Conservation (phyloP, 1,140 invertebrate genomes). For the Choristoneura fumiferana region DNA sequence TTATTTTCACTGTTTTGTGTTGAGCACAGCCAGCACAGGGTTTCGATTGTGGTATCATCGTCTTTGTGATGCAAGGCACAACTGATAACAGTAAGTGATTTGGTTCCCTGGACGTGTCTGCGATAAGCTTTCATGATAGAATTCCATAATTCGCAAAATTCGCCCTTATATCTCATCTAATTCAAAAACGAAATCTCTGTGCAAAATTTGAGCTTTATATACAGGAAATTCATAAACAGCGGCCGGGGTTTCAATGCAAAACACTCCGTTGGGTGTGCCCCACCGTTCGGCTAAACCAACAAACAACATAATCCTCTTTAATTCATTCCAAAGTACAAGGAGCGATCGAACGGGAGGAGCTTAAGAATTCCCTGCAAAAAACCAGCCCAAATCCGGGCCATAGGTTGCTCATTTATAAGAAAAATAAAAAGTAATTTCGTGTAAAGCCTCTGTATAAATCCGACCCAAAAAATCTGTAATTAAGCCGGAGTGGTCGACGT, state of each 20-base stretch:
- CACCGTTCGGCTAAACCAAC: conserved; percentile 25
- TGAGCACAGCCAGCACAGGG: no score
- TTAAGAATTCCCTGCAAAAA: neutral
- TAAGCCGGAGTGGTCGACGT: neutral
- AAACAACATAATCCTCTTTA: conserved; percentile 13
- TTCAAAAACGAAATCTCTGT: no score
- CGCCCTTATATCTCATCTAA: no score
- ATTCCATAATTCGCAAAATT: no score
- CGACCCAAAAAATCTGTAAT: conserved; percentile 17
- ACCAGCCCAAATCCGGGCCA: neutral
- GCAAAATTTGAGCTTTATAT: no score
- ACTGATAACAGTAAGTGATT: no score
- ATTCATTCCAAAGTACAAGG: conserved; percentile 13
- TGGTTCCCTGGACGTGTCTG: no score
- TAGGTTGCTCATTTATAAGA: conserved; percentile 19
- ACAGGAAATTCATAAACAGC: no score
- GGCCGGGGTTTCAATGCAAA: conserved; percentile 22
- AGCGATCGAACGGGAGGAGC: neutral
- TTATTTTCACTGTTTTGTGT: no score
- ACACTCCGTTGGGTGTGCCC: neutral
- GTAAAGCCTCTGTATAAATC: conserved; percentile 11
- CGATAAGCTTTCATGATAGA: no score
- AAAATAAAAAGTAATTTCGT: conserved; percentile 19
- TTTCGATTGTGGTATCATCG: no score
- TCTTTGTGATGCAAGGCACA: no score